A percentile compares a stretch with the other conserved stretches of the same genome.
These are phyloP conservation scores for Calypte anna DNA, from an alignment of 2,113 vertebrate species.

Conservation along the genomic window DNA sequence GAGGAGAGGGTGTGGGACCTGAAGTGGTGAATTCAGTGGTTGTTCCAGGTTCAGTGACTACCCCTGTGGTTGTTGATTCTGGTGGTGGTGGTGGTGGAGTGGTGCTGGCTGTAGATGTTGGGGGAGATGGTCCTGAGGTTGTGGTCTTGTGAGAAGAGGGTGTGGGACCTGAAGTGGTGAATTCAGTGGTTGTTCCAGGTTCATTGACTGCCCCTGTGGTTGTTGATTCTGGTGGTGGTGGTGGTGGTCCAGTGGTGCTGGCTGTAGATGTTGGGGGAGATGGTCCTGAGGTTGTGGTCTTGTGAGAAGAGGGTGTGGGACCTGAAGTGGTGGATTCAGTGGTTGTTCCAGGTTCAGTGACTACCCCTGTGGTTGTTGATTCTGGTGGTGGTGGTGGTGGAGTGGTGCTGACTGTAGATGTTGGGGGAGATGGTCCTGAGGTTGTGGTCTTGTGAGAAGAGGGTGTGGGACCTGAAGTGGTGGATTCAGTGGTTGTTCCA, in stretches of 20 bases:
- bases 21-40: background rate
- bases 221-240: background rate
- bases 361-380: background rate
- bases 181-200: no score
- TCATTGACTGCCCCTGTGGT: background rate
- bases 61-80: background rate
- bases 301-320: background rate
- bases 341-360: no score
- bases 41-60: no score
- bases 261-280: no score
- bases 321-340: background rate
- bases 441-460: background rate
- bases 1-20: background rate
- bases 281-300: background rate
- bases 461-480: background rate
- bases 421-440: accelerated
- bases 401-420: background rate
- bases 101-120: accelerated
- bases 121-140: accelerated
- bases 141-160: background rate
- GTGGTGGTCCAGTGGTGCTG: no score
- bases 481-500: no score
- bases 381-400: background rate
- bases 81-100: background rate
- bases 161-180: background rate